Evolutionary conservation across 2,113 vertebrate genomes (phyloP), one percentile per base, ranked within the genome.

Genomic region (Tympanuchus pallidicinctus): DNA sequence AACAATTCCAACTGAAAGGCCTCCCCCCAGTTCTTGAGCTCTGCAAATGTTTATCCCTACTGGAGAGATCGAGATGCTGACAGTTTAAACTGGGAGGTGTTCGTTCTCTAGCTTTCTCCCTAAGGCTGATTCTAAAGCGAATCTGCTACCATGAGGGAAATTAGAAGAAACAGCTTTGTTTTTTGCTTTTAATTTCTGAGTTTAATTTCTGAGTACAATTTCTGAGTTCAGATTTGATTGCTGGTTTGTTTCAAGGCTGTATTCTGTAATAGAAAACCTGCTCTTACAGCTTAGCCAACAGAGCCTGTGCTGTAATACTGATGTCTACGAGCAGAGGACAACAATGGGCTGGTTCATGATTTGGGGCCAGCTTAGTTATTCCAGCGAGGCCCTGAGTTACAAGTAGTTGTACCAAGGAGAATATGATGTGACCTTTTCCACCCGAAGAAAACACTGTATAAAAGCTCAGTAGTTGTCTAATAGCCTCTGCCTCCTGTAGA

Each of bases 401-500:
- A 82, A 86, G 50, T 1, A 90, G 79, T 90, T 94, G 76, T 83
- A 86, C 93, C 71, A 65, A 91, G 92, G 91, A 74, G 91, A 19
- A 76, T 74, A 60, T 47, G 96, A 70, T 73, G 71, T 78, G 94
- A 86, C 93, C 86, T 88, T 81, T 93, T 65, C 86, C 52, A 70
- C 80, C 45, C 94, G 81, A 95, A 90, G 84, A 88, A 95, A 96
- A 79, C 90, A 86, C 0, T 43, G 40, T 5, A 42, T 83, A 72
- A 54, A 69, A 81, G 18, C 66, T 84, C 30, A 83, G 90, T n/a
- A 38, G 86, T 60, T 96, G 73, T 83, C 61, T 90, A 88, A 96
- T 78, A 92, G 65, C 86, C 73, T 66, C 77, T 94, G 93, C 93
- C 95, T 96, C 76, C 81, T 90, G 13, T 57, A 18, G n/a, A 81